These are phyloP conservation scores for Scaptomyza graminum DNA, from an alignment of 1,140 invertebrate species.

Conservation along the genomic window DNA sequence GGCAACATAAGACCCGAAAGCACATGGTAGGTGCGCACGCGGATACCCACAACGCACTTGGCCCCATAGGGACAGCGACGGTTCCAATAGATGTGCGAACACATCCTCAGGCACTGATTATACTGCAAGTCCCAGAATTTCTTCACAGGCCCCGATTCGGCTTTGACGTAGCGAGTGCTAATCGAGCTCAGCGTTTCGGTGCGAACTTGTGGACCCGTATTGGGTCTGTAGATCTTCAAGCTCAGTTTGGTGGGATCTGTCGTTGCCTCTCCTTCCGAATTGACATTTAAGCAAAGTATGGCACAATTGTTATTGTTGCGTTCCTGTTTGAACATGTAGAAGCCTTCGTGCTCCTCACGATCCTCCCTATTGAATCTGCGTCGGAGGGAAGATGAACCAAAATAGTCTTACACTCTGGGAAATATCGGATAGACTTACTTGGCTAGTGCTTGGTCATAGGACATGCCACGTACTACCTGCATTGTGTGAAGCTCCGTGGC, in stretches of 20 bases:
- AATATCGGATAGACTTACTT: conserved; percentile 82
- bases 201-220: conserved; percentile 64
- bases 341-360: conserved; percentile 45
- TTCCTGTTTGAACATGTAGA: conserved; percentile 50
- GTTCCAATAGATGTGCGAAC: conserved; percentile 62
- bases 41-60: conserved; percentile 52
- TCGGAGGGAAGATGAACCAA: background rate
- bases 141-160: conserved; percentile 35
- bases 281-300: conserved; percentile 49
- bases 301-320: conserved; percentile 54
- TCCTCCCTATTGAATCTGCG: conserved; percentile 47
- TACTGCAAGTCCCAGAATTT: conserved; percentile 50
- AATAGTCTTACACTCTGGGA: background rate
- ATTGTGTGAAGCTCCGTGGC: conserved; percentile 96
- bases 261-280: background rate
- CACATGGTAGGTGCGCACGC: conserved; percentile 62
- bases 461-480: conserved; percentile 94
- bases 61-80: conserved; percentile 36
- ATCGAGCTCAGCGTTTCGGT: conserved; percentile 50
- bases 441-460: conserved; percentile 91
- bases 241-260: conserved; percentile 26
- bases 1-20: conserved; percentile 66
- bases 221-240: conserved; percentile 58
- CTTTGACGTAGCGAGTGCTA: conserved; percentile 45
- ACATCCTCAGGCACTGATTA: conserved; percentile 42